Percentiles rank a stretch among this genome's conserved stretches.
Evolutionary conservation across 92 coral and sea anemone species (phyloP).

Genomic region (Desmophyllum pertusum): DNA sequence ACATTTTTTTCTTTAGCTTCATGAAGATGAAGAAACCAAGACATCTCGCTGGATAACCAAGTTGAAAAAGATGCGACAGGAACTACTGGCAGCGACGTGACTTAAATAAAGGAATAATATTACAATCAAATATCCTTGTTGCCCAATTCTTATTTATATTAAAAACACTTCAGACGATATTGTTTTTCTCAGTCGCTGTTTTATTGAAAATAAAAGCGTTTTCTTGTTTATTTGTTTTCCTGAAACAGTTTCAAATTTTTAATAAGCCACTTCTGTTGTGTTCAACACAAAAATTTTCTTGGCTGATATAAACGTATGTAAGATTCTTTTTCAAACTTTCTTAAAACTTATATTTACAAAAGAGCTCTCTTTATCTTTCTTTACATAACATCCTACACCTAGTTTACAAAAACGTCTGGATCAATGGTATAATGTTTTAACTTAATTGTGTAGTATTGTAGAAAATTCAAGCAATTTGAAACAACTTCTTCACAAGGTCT

Average conservation of each 20-base stretch:
- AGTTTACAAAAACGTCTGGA: constrained; percentile 21
- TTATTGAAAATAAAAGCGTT: constrained; percentile 24
- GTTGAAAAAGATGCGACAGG: constrained; percentile 83
- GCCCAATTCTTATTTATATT: constrained; percentile 2
- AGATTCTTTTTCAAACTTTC: constrained; percentile 14
- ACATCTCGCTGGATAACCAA: constrained; percentile 94
- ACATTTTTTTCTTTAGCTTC: constrained; percentile 64
- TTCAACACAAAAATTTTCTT: constrained; percentile 12
- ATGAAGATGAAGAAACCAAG: constrained; percentile 88
- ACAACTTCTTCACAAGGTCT: not conserved
- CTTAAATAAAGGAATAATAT: not conserved
- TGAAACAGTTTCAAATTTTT: not conserved
- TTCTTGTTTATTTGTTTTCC: not conserved
- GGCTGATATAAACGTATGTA: constrained; percentile 13
- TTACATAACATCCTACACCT: not conserved
- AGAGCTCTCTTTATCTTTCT: constrained; percentile 8
- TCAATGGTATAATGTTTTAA: not conserved
- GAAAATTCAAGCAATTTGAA: constrained; percentile 12
- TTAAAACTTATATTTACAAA: constrained; percentile 29
- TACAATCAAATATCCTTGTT: not conserved
- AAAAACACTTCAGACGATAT: not conserved
- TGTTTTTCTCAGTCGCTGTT: constrained; percentile 6
- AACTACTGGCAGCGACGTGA: constrained; percentile 68
- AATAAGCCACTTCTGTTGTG: constrained; percentile 14
- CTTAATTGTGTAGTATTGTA: not conserved